Conservation (phyloP, 2,113 vertebrate genomes). For the Sturnira hondurensis region DNA sequence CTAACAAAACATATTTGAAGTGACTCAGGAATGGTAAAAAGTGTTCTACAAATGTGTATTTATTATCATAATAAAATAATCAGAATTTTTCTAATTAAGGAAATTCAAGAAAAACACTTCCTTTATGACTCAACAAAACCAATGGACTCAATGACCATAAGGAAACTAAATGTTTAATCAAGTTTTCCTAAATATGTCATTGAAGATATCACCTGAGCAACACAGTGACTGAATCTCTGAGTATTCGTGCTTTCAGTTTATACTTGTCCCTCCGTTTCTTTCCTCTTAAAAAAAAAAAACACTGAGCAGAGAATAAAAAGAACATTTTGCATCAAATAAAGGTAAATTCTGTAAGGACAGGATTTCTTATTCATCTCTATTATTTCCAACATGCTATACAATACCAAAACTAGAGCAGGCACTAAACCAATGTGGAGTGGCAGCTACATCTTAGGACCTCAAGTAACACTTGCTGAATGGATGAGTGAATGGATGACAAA, state of each 20-base stretch:
- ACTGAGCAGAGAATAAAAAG: neutral
- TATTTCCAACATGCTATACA: neutral
- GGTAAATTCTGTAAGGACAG: neutral
- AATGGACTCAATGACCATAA: neutral
- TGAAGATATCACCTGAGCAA: neutral
- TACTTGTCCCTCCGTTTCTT: neutral
- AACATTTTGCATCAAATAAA: slow-evolving; percentile 34
- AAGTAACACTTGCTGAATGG: neutral
- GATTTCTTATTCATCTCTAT: neutral
- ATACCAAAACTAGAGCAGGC: neutral
- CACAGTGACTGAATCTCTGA: neutral
- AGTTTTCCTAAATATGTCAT: neutral
- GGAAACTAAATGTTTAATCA: neutral
- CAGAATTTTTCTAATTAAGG: neutral
- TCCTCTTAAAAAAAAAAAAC: neutral
- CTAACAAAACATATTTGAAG: neutral
- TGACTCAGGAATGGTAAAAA: neutral
- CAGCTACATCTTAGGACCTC: neutral
- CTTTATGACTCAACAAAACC: neutral
- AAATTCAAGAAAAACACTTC: slow-evolving; percentile 6
- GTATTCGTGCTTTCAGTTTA: neutral
- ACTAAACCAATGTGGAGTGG: neutral
- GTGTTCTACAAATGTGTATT: neutral
- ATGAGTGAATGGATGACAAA: neutral
- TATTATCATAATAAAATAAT: neutral